Base-by-base conservation (phyloP, 2,888 invertebrate species). In the Hydroisotoma schaefferi region DNA sequence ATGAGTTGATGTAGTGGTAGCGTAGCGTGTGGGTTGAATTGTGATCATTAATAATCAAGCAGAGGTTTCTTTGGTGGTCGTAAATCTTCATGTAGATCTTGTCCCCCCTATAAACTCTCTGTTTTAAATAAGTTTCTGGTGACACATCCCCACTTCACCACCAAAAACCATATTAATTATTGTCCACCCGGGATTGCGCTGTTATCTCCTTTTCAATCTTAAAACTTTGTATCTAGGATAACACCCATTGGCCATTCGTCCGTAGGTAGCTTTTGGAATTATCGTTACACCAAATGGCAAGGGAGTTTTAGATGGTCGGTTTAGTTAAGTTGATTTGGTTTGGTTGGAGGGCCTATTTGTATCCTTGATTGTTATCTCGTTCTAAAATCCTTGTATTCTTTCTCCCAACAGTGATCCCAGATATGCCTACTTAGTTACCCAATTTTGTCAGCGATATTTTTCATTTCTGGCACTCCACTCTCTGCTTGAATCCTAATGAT, bases 111-210 rank as follows among this genome's bases (percentile, higher is more conserved):
- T 40, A 40, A 40, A 33, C 20, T 40, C 40, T 40, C n/a, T 38
- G 38, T 55, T 47, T 55, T 29, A 55, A 44, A 55, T 49, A 57
- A 49, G 18, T 10, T 15, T 26, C 57, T 66, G 67, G 64, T 71
- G 68, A 67, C 68, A 68, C 65, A 63, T 67, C 67, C 62, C 68
- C 68, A 62, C 67, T 62, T 66, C 68, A 62, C 65, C 67, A 67
- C 67, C 59, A 63, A 66, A 65, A 67, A 61, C 65, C 62, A 68
- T 67, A 70, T 70, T 70, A 70, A 70, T 70, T 70, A 70, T 70
- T 70, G 68, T 70, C 68, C 70, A 70, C 68, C 60, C 59, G 68
- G 68, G 70, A 68, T 62, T 43, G 33, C 49, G 53, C 57, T n/a
- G n/a, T n/a, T 71, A 71, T 71, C 68, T 57, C 61, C 46, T 59